phyloP scores from a whole-genome alignment of 2,888 invertebrate species.

The Idaea straminata region DNA sequence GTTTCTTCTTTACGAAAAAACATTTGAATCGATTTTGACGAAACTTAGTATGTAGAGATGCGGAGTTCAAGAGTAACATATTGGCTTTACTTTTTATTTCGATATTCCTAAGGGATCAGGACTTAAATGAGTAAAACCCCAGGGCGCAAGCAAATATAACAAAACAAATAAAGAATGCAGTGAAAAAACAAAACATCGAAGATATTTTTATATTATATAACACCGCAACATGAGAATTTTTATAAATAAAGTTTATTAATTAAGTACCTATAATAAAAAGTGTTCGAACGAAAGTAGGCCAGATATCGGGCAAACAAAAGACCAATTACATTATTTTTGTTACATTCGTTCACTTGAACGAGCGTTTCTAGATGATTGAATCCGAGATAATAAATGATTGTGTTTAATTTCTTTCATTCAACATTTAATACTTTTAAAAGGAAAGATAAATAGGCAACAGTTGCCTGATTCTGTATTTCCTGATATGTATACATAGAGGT shows the following conservation, averaged over 20 bases:
- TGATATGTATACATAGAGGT: background rate
- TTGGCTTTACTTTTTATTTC: background rate
- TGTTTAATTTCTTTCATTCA: background rate
- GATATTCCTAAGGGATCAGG: too few species aligned
- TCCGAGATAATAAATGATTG: background rate
- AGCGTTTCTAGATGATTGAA: slow-evolving; percentile 12
- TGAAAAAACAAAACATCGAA: too few species aligned
- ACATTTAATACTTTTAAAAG: background rate
- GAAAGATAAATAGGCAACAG: background rate
- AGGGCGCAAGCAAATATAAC: too few species aligned
- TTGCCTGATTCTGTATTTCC: background rate
- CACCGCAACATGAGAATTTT: too few species aligned
- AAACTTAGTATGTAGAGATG: too few species aligned
- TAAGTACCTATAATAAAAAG: slow-evolving; percentile 11
- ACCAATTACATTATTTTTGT: slow-evolving; percentile 32
- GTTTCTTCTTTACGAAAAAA: too few species aligned
- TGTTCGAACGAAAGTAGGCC: slow-evolving; percentile 38
- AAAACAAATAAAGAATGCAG: too few species aligned
- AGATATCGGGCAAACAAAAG: slow-evolving; percentile 34
- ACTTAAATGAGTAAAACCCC: too few species aligned
- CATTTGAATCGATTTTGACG: background rate
- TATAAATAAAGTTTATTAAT: too few species aligned
- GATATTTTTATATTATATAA: too few species aligned
- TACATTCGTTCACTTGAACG: slow-evolving; percentile 20
- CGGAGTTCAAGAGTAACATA: too few species aligned